Percentiles rank a stretch among this genome's conserved stretches.
Evolutionary conservation across 2,888 invertebrate species (phyloP).

Genomic region (Phyto melanocephala): DNA sequence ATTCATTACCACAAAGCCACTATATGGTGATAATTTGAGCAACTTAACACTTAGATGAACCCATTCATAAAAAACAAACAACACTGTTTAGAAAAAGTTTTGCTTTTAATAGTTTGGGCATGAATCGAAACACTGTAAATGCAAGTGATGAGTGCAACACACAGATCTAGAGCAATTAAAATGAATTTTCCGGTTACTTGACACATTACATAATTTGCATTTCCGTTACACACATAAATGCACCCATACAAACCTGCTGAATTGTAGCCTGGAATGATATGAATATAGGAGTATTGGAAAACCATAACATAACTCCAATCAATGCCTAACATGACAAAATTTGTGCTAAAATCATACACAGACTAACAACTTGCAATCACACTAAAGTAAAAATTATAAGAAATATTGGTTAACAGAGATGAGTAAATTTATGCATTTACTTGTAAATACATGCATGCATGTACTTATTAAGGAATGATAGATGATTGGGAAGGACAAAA

Average conservation of each 20-base stretch:
- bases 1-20: constrained; percentile 25
- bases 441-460: not conserved
- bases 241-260: not conserved
- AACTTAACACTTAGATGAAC: constrained; percentile 58
- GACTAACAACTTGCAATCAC: not conserved
- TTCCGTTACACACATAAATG: constrained; percentile 68
- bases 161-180: constrained; percentile 73
- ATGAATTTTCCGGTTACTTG: constrained; percentile 78
- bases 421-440: not conserved
- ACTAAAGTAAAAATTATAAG: constrained; percentile 43
- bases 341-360: constrained; percentile 62
- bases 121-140: not conserved
- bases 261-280: not conserved
- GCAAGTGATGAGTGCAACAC: not conserved
- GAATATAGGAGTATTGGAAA: constrained; percentile 48
- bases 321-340: constrained; percentile 65
- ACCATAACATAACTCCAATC: constrained; percentile 65
- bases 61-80: constrained; percentile 28
- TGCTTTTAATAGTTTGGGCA: not conserved
- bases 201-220: constrained; percentile 78
- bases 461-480: not conserved
- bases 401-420: constrained; percentile 35
- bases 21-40: constrained; percentile 51
- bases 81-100: not conserved
- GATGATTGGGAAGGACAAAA: not conserved